Base-by-base conservation (phyloP, 2,113 vertebrate species). In the Tamias sibiricus region DNA sequence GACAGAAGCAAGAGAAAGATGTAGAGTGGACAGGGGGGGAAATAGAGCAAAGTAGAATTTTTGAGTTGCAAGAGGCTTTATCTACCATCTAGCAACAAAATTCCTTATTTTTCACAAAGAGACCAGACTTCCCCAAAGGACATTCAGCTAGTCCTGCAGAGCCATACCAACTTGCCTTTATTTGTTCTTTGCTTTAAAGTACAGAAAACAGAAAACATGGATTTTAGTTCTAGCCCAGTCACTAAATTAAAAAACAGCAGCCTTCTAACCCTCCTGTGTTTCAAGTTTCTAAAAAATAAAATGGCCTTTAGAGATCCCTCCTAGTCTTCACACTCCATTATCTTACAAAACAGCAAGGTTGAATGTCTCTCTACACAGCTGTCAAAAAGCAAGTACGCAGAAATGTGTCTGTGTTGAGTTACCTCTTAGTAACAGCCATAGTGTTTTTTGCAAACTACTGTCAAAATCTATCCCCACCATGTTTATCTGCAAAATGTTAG, bases 401-500 rank as follows among this genome's bases (percentile, higher is more conserved):
- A 87, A 77, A 77, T 4, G 6, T 20, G 8, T 77, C 8, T 0
- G 22, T 6, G 5, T 17, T 26, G 12, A 81, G 26, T 64, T 52
- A 47, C 14, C 72, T 92, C 74, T 79, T 14, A 47, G 17, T 37
- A 59, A 84, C 10, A 30, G 90, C 10, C 77, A 57, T 9, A 2
- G 6, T 59, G 68, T 81, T 75, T 62, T 75, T 49, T 93, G 74
- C 35, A 93, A 86, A 79, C 16, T 17, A 37, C 37, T 68, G 83
- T 77, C 69, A 30, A 76, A 44, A 81, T 37, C 49, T 17, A 64
- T 26, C 52, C 62, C 62, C 6, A 28, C 14, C 40, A 77, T 49
- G 69, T 83, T 42, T 76, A 37, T 68, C 62, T 87, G 71, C 66
- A 91, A 92, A 93, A 49, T 26, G 57, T 71, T 64, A 62, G 94